phyloP scores from a whole-genome alignment of 1,140 invertebrate genomes.

The Drosophila albomicans region DNA sequence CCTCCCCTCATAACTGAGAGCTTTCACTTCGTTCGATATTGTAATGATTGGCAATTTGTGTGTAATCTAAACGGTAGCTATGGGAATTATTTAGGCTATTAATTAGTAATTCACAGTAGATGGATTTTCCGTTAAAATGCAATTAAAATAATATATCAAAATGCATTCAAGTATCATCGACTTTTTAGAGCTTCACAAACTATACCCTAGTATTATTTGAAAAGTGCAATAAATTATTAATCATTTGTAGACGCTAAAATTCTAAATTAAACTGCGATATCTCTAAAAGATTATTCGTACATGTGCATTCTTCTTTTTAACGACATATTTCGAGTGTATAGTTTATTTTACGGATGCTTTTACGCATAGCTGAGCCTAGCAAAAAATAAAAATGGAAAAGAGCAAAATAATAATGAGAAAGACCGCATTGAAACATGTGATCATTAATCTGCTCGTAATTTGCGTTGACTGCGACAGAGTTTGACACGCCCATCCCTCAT shows the following conservation, averaged over 20 bases:
- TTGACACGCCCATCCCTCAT: constrained; percentile 61
- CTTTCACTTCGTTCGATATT: constrained; percentile 16
- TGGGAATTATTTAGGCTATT: constrained; percentile 29
- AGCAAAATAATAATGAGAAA: constrained; percentile 31
- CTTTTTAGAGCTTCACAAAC: no score
- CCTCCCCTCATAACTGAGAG: constrained; percentile 3
- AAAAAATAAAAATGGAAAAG: constrained; percentile 20
- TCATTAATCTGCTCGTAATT: constrained; percentile 67
- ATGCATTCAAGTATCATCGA: background rate
- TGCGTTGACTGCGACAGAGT: constrained; percentile 56
- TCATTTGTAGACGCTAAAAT: no score
- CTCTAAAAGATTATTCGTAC: no score
- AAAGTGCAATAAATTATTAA: no score
- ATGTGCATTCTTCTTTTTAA: no score
- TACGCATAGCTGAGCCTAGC: constrained; percentile 58
- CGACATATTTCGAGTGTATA: constrained; percentile 12
- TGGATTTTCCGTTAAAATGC: constrained; percentile 5
- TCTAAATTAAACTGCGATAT: no score
- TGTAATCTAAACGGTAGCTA: constrained; percentile 23
- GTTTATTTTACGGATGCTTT: constrained; percentile 47
- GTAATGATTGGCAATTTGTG: background rate
- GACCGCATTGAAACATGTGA: constrained; percentile 63
- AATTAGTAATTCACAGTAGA: constrained; percentile 16
- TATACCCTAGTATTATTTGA: background rate
- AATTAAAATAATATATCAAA: constrained; percentile 21